A percentile compares a stretch with the other conserved stretches of the same genome.
phyloP scores from a whole-genome alignment of 2,113 vertebrate species.

The Piaya cayana region DNA sequence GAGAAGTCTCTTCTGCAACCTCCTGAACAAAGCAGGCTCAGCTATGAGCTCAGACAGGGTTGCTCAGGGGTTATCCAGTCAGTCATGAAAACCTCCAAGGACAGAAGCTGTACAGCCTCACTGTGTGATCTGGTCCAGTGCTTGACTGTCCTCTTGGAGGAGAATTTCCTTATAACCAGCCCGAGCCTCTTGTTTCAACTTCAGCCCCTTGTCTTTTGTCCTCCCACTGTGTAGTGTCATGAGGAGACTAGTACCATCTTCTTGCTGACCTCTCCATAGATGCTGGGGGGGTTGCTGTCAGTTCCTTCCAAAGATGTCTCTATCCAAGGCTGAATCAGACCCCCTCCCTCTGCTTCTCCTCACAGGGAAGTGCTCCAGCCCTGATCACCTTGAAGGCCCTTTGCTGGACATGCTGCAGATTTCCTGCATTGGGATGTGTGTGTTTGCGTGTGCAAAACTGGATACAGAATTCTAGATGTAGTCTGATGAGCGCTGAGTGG shows the following conservation, averaged over 20 bases:
- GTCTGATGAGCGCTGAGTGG: background rate
- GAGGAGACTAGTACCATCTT: background rate
- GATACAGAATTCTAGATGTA: background rate
- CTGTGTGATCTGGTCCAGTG: background rate
- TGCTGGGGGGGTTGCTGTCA: background rate
- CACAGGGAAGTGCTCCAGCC: background rate
- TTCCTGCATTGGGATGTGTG: background rate
- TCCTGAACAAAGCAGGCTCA: background rate
- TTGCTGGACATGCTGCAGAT: background rate
- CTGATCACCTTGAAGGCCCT: background rate
- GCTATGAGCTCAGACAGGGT: background rate
- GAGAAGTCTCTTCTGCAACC: background rate
- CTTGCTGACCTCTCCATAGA: rapidly evolving
- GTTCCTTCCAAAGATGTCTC: background rate
- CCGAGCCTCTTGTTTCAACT: background rate
- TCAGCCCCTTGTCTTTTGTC: background rate
- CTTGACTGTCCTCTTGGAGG: background rate
- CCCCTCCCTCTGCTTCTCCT: background rate
- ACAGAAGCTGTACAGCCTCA: background rate
- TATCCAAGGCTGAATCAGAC: background rate
- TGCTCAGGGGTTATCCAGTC: background rate
- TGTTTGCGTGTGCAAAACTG: background rate
- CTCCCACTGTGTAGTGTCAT: background rate
- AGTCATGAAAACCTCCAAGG: background rate
- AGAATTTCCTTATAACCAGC: background rate